Evolutionary conservation across 2,797 vertebrate species (phyloP).

Genomic region (Molossus molossus): DNA sequence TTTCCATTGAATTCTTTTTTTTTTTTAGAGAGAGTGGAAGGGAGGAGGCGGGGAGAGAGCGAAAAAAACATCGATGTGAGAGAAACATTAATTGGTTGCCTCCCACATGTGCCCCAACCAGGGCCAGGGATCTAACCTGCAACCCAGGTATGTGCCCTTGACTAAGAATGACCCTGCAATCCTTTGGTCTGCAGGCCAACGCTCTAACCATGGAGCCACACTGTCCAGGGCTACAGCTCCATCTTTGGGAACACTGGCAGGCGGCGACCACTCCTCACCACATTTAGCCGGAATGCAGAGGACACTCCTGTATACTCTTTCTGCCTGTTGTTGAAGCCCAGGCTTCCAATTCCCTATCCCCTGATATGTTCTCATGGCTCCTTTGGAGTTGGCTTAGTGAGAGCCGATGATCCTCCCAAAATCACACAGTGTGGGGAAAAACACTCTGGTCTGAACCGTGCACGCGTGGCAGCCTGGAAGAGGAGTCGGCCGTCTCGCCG

Average conservation of each 20-base stretch:
- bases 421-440: background rate
- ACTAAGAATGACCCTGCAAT: no score
- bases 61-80: no score
- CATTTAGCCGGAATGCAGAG: rapidly evolving
- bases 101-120: no score
- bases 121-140: no score
- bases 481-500: rapidly evolving
- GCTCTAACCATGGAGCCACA: no score
- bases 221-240: background rate
- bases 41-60: no score
- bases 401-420: background rate
- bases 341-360: background rate
- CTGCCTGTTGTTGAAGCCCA: background rate
- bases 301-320: rapidly evolving
- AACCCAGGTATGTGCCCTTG: no score
- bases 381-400: background rate
- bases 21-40: no score
- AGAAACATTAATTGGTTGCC: no score
- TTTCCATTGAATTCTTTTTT: no score
- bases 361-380: background rate
- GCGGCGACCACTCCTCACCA: background rate
- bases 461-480: background rate
- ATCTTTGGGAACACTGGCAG: background rate
- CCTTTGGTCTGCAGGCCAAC: no score
- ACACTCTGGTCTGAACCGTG: background rate